Evolutionary conservation across 2,797 vertebrate species (phyloP), one percentile per base, ranked within the genome.

Genomic region (Spea hammondii): DNA sequence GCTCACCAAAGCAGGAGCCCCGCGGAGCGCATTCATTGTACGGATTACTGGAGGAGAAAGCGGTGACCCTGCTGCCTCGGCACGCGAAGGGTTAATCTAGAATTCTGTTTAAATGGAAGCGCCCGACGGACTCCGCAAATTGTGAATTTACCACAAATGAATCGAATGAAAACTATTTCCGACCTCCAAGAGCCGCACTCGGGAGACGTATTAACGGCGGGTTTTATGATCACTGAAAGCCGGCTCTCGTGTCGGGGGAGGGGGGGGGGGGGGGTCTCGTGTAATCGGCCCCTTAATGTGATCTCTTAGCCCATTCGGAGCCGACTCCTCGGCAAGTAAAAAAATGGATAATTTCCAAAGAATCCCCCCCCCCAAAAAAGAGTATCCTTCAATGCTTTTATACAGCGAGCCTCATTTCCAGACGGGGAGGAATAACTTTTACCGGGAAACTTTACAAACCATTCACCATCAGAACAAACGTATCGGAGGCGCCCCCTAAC

Each of bases 281-380:
- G 32, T 79, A 67, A 74, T 68, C 60, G 54, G 47, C 46, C 14
- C 62, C 65, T 32, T 48, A 74, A 69, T 54, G 65, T 46, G 2
- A 5, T 8, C 73, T 45, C 62, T 55, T 55, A 55, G 62, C 4
- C 45, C 70, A 60, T 50, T 79, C 11, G 47, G 9, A 5, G 51
- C 45, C 53, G 46, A 73, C 59, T 47, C 51, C 5, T 51, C 47
- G 5, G 12, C 13, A 7, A 13, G 12, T 71, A 65, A 32, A 48
- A 17, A 53, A 14, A 14, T 11, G 45, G 9, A 46, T 32, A 6
- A 49, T n/a, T 48, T 68, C 45, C 49, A n/a, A 68, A 68, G 47
- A 65, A 46, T 57, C 12, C n/a, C n/a, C n/a, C n/a, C n/a, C n/a
- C n/a, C 12, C 10, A 13, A 57, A 57, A 13, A 12, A 13, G 11